A percentile compares a stretch with the other conserved stretches of the same genome.
Conservation (phyloP, 2,888 invertebrate species). For the Leucoptera coffeella region DNA sequence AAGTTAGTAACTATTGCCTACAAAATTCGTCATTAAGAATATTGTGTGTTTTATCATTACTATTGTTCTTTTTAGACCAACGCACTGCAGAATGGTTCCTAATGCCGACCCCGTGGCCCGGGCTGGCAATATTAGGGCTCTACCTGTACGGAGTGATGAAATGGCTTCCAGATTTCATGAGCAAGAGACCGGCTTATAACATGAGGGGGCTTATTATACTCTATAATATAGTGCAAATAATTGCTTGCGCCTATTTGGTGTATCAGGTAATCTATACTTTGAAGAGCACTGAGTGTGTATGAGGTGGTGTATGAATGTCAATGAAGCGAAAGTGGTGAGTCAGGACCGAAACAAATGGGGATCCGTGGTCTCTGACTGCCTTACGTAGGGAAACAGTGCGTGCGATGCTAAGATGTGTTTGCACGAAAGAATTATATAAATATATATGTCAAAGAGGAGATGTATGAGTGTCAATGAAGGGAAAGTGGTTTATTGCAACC, state of each 20-base stretch:
- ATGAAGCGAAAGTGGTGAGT: too few relatives aligned
- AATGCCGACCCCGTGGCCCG: conserved; percentile 63
- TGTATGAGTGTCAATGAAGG: too few relatives aligned
- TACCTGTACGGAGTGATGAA: conserved; percentile 63
- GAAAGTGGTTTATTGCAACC: too few relatives aligned
- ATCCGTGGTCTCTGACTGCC: too few relatives aligned
- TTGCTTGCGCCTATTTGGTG: conserved; percentile 51
- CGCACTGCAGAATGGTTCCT: conserved; percentile 64
- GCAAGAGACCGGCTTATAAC: conserved; percentile 56
- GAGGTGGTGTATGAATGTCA: too few relatives aligned
- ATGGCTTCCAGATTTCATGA: conserved; percentile 67
- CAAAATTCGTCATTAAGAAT: not conserved
- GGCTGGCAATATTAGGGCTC: conserved; percentile 42
- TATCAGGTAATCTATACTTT: conserved; percentile 59
- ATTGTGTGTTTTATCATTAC: not conserved
- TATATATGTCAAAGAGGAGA: too few relatives aligned
- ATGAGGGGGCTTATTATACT: conserved; percentile 55
- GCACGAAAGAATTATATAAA: too few relatives aligned
- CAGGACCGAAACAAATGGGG: too few relatives aligned
- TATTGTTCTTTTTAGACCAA: conserved; percentile 34
- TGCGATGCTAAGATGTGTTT: too few relatives aligned
- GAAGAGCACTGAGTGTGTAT: too few relatives aligned
- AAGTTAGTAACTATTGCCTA: not conserved
- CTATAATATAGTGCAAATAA: conserved; percentile 65
- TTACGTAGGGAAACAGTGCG: too few relatives aligned